phyloP scores from a whole-genome alignment of 2,113 vertebrate genomes.

The Nerophis lumbriciformis region DNA sequence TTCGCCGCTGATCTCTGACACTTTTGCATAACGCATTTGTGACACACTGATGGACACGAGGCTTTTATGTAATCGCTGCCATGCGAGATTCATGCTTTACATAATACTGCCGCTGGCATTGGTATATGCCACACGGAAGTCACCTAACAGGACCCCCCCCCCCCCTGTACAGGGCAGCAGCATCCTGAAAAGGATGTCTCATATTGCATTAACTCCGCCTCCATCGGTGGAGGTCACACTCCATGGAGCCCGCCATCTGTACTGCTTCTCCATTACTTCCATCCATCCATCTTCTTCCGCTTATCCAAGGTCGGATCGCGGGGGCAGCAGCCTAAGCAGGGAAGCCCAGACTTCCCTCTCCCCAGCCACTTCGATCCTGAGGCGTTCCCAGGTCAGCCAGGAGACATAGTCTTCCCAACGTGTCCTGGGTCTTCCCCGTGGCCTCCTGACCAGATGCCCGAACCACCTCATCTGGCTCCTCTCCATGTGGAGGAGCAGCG shows the following conservation, averaged over 20 bases:
- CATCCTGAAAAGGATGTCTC: slow-evolving; percentile 13
- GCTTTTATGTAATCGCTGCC: slow-evolving; percentile 41
- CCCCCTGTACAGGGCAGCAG: background rate
- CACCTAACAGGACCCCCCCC: background rate
- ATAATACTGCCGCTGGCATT: slow-evolving; percentile 28
- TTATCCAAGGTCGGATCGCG: too few relatives aligned
- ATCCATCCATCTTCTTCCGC: too few relatives aligned
- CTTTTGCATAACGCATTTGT: slow-evolving; percentile 38
- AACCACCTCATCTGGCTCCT: too few relatives aligned
- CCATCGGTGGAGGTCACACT: slow-evolving; percentile 14
- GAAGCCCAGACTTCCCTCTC: too few relatives aligned
- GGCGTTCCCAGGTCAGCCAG: too few relatives aligned
- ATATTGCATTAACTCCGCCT: slow-evolving; percentile 13
- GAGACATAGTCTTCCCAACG: too few relatives aligned
- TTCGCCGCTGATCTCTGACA: background rate
- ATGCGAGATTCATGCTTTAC: slow-evolving; percentile 39
- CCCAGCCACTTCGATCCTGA: too few relatives aligned
- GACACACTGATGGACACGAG: slow-evolving; percentile 29
- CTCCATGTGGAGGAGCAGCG: too few relatives aligned
- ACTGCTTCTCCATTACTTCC: background rate
- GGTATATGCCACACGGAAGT: slow-evolving; percentile 5
- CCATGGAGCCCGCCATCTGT: slow-evolving; percentile 2
- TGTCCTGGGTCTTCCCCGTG: too few relatives aligned
- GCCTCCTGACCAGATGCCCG: too few relatives aligned
- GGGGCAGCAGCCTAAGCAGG: too few relatives aligned